A percentile compares a stretch with the other conserved stretches of the same genome.
Evolutionary conservation across 2,113 vertebrate species (phyloP).

Genomic region (Melanostigma gelatinosum): DNA sequence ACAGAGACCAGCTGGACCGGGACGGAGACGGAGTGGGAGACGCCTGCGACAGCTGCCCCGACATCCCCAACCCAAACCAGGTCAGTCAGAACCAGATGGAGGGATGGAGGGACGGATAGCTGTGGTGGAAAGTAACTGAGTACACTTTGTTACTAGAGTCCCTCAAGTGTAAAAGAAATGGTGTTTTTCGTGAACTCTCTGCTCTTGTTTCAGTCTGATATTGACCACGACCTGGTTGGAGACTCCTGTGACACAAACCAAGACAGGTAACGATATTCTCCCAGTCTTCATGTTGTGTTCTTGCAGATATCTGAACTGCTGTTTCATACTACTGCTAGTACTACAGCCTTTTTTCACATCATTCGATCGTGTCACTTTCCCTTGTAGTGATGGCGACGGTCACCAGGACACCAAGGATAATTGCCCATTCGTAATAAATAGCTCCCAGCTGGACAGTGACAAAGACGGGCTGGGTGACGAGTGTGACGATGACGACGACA

Average conservation of each 20-base stretch:
- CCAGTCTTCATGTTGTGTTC: not conserved
- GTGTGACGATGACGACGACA: conserved; percentile 97
- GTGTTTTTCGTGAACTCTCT: conserved; percentile 8
- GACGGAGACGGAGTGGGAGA: conserved; percentile 96
- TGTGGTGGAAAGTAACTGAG: not conserved
- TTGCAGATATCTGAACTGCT: too few species aligned
- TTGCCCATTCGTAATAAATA: conserved; percentile 94
- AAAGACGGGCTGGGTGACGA: conserved; percentile 96
- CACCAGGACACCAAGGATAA: conserved; percentile 99
- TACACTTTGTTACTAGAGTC: not conserved
- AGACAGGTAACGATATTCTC: conserved; percentile 88
- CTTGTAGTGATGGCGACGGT: conserved; percentile 91
- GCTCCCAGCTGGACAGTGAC: conserved; percentile 95
- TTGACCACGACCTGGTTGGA: conserved; percentile 96
- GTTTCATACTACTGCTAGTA: not conserved
- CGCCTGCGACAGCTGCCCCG: conserved; percentile 95
- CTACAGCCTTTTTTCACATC: not conserved
- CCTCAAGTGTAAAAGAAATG: not conserved
- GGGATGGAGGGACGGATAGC: not conserved
- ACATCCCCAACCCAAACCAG: conserved; percentile 97
- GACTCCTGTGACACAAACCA: conserved; percentile 99
- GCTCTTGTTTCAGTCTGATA: conserved; percentile 88
- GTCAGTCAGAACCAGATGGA: conserved; percentile 71
- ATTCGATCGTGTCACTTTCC: conserved; percentile 22
- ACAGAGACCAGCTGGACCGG: conserved; percentile 89